Evolutionary conservation across 2,888 invertebrate species (phyloP).

Genomic region (Brenthis hecate): DNA sequence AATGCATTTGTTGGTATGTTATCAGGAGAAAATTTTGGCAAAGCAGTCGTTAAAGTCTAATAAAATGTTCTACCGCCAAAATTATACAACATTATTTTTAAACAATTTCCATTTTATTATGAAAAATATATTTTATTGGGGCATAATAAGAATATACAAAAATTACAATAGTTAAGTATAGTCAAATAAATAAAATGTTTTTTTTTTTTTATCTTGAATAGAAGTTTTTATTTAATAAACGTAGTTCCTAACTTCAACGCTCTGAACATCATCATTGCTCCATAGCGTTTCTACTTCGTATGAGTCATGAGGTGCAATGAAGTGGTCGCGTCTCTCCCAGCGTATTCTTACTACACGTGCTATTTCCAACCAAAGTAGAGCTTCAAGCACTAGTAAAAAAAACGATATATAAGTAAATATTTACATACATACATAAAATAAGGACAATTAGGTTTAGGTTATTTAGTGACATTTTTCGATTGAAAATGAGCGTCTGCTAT

Average conservation of each 20-base stretch:
- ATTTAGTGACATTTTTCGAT: too few relatives aligned
- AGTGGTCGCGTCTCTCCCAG: conserved; percentile 58
- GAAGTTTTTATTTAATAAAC: conserved; percentile 50
- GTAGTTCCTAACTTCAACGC: conserved; percentile 69
- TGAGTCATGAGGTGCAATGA: conserved; percentile 41
- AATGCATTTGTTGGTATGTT: conserved; percentile 85
- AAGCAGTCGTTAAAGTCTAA: conserved; percentile 85
- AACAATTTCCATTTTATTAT: too few relatives aligned
- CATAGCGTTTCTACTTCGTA: conserved; percentile 66
- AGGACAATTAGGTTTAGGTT: background rate
- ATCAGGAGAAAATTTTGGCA: conserved; percentile 85
- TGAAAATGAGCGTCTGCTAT: too few relatives aligned
- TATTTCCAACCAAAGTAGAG: conserved; percentile 68
- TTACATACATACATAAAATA: background rate
- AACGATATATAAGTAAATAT: background rate
- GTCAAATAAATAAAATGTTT: too few relatives aligned
- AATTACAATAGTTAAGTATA: too few relatives aligned
- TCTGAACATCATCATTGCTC: conserved; percentile 69
- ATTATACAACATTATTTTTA: too few relatives aligned
- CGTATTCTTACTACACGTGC: conserved; percentile 60
- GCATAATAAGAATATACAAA: too few relatives aligned
- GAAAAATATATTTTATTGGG: too few relatives aligned
- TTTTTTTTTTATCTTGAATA: too few relatives aligned
- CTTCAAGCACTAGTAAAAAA: conserved; percentile 55
- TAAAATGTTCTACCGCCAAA: background rate